phyloP scores from a whole-genome alignment of 2,113 vertebrate genomes.

The Prochilodus magdalenae region DNA sequence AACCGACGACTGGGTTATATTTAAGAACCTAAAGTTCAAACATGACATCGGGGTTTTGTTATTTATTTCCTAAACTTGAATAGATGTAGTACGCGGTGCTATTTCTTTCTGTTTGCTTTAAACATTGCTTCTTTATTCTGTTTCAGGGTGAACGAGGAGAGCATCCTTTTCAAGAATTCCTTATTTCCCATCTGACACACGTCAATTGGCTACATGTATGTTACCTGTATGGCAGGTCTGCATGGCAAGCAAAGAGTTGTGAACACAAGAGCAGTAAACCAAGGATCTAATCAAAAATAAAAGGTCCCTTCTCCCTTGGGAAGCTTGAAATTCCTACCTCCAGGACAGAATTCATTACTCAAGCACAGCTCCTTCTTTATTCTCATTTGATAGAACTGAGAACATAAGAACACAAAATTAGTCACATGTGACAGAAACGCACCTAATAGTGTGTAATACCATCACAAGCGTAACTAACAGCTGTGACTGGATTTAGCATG shows the following conservation, averaged over 20 bases:
- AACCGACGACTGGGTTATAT: background rate
- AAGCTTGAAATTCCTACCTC: background rate
- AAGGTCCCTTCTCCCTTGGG: background rate
- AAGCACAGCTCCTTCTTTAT: too few species aligned
- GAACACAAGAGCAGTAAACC: background rate
- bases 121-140: background rate
- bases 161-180: background rate
- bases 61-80: constrained; percentile 11
- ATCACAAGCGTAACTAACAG: too few species aligned
- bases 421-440: too few species aligned
- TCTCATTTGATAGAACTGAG: too few species aligned
- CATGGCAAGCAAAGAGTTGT: background rate
- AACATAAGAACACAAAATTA: too few species aligned
- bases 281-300: background rate
- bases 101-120: background rate
- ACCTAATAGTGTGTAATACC: too few species aligned
- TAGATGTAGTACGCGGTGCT: background rate
- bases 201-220: background rate
- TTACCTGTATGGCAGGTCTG: too few species aligned
- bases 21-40: constrained; percentile 8
- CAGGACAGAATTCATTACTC: background rate
- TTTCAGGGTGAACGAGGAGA: background rate
- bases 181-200: background rate
- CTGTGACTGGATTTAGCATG: too few species aligned
- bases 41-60: constrained; percentile 5